Evolutionary conservation across 1,140 invertebrate species (phyloP).

Genomic region (Druon quercuslanigerum): DNA sequence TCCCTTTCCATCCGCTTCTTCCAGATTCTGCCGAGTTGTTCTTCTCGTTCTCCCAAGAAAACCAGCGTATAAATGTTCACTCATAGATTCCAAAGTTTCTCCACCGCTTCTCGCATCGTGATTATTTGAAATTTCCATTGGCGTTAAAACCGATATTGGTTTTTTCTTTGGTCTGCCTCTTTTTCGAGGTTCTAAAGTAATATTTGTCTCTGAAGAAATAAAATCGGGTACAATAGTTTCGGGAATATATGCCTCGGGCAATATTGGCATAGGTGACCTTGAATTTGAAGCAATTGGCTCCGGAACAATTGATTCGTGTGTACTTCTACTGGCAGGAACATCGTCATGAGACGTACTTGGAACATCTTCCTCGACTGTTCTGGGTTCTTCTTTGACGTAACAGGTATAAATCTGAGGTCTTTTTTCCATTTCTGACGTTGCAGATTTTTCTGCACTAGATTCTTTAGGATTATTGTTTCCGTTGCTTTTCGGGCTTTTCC

Average conservation of each 20-base stretch:
- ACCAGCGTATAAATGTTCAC: slow-evolving; percentile 15
- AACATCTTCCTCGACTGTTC: neutral
- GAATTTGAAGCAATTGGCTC: neutral
- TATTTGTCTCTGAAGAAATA: neutral
- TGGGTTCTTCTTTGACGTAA: neutral
- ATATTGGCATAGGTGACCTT: neutral
- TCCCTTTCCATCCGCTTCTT: slow-evolving; percentile 15
- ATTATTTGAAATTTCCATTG: slow-evolving; percentile 17
- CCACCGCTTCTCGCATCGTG: neutral
- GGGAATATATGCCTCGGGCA: neutral
- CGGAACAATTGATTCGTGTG: neutral
- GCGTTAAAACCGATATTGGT: slow-evolving; percentile 2
- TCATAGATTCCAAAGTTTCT: neutral
- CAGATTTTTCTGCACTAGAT: neutral
- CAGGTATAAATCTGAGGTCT: neutral
- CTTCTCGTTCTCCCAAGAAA: slow-evolving; percentile 32
- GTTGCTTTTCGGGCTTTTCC: neutral
- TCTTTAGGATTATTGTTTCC: neutral
- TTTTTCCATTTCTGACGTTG: neutral
- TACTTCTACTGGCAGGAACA: neutral
- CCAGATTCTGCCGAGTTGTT: slow-evolving; percentile 32
- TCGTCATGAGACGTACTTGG: too few relatives aligned
- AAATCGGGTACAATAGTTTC: slow-evolving; percentile 1
- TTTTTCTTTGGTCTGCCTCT: slow-evolving; percentile 37
- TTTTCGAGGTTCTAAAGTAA: slow-evolving; percentile 28